These are phyloP conservation scores for Carposina sasakii DNA, from an alignment of 1,140 invertebrate species.

Conservation along the genomic window DNA sequence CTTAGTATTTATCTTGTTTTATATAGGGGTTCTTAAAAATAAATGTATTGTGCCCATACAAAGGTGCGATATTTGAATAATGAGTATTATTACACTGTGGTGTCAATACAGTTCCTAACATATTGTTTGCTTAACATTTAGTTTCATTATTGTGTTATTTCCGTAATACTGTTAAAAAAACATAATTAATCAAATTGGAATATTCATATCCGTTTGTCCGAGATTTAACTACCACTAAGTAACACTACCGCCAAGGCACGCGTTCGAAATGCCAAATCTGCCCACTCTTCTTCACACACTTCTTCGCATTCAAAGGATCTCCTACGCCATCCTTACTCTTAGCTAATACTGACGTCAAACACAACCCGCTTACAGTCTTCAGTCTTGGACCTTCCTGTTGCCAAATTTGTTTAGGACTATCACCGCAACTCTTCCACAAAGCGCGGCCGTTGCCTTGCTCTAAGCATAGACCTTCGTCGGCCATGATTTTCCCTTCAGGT, in stretches of 20 bases:
- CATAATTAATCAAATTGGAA: too few species aligned
- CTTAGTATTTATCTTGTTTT: too few species aligned
- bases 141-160: too few species aligned
- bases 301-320: slow-evolving; percentile 42
- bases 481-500: slow-evolving; percentile 53
- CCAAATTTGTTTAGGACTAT: slow-evolving; percentile 56
- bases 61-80: too few species aligned
- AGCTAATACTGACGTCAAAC: slow-evolving; percentile 39
- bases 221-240: slow-evolving; percentile 33
- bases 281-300: slow-evolving; percentile 37
- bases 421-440: slow-evolving; percentile 54
- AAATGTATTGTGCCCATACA: too few species aligned
- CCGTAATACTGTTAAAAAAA: too few species aligned
- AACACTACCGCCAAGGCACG: slow-evolving; percentile 63
- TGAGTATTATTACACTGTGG: too few species aligned
- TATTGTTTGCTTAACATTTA: too few species aligned
- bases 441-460: slow-evolving; percentile 56
- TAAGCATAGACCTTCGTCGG: slow-evolving; percentile 57
- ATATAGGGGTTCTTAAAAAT: too few species aligned
- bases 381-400: slow-evolving; percentile 54
- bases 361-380: slow-evolving; percentile 44
- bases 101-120: too few species aligned
- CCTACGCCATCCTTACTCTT: slow-evolving; percentile 32
- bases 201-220: slow-evolving; percentile 23
- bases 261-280: slow-evolving; percentile 68